Conservation (phyloP, 2,113 vertebrate species). For the Pelodiscus sinensis region DNA sequence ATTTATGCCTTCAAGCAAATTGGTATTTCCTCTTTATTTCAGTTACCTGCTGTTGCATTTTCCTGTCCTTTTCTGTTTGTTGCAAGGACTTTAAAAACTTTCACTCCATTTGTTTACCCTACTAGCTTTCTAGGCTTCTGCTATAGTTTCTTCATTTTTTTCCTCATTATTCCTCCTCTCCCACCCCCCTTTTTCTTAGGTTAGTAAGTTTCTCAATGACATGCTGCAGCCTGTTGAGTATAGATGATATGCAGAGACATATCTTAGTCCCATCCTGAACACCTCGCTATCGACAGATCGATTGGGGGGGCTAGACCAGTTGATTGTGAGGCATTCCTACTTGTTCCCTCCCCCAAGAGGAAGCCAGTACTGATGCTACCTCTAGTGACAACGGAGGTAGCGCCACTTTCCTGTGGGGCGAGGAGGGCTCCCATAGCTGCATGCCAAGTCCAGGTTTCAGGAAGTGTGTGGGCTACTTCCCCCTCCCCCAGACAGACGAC, state of each 20-base stretch:
- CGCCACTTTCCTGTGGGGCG: no score
- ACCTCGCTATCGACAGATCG: no score
- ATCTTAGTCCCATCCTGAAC: background rate
- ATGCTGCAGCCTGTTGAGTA: background rate
- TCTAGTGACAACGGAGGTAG: no score
- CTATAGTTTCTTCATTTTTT: background rate
- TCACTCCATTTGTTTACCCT: background rate
- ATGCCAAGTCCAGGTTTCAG: no score
- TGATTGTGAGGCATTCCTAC: no score
- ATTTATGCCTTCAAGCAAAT: background rate
- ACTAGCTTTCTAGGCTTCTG: background rate
- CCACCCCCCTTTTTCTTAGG: rapidly evolving
- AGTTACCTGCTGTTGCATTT: background rate
- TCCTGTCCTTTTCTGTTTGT: rapidly evolving
- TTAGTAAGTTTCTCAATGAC: background rate
- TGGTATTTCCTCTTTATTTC: background rate
- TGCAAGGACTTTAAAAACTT: background rate
- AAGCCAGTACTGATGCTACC: no score
- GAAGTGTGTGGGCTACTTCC: no score
- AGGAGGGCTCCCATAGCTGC: no score
- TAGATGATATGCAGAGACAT: constrained; percentile 8
- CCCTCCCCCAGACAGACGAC: no score
- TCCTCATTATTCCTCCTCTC: rapidly evolving
- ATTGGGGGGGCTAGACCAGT: no score
- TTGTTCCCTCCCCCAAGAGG: no score